Evolutionary conservation across 2,888 invertebrate species (phyloP), one percentile per base, ranked within the genome.

Genomic region (Cryptus viduatorius): DNA sequence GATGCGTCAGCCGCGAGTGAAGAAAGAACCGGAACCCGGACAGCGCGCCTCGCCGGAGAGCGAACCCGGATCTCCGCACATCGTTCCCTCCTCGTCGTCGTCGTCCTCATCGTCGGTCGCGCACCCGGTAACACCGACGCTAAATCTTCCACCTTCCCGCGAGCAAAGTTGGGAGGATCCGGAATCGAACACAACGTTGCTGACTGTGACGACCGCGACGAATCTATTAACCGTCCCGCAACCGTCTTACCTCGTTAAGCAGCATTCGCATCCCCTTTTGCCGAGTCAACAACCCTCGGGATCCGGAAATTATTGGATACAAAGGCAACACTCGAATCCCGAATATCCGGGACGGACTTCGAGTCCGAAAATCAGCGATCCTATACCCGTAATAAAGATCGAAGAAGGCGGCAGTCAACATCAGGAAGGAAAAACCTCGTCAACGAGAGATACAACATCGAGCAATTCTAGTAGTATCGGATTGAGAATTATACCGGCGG

Each of bases 1-100:
- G 65, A 96, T 96, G 93, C 94, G 96, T 56, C 96, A 96, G 89
- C 96, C 95, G 19, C 94, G 96, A 65, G 95, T 96, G 79, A 96
- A 96, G 91, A 95, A 96, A 72, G 96, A 96, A 87, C 94, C 94
- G 86, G 96, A 96, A 88, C 93, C 94, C 4, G 92, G 93, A 83
- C 94, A 94, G 75, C 71, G 79, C 1, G 90, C 94, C 56, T 93
- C 94, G 1, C 94, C 94, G 29, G 93, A 93, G 69, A 91, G 91
- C 71, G 94, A 95, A 68, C 92, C 93, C 1, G 89, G 90, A 5
- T 88, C 91, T 86, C 88, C 94, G 3, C 91, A 89, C 76, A 92
- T 90, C 72, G 92, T 79, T 91, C 94, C 89, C 88, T 92, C 89
- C 90, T 89, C 81, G 16, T 71, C 79, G 0, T 67, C 89, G 89